Evolutionary conservation across 2,113 vertebrate species (phyloP), one percentile per base, ranked within the genome.

Genomic region (Progne subis): DNA sequence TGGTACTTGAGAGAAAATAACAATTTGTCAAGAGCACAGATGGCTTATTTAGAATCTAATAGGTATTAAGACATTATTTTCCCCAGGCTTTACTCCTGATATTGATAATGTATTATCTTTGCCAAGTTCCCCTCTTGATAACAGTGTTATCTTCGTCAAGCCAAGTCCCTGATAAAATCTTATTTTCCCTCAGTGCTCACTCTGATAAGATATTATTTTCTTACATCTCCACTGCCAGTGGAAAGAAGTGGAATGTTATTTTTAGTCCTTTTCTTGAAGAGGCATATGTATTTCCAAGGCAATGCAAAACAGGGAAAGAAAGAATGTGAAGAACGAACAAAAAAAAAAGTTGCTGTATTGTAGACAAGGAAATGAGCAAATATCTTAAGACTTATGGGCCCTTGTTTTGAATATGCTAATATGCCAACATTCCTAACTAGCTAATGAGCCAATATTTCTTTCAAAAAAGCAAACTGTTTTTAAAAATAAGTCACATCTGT

Each of bases 21-120:
- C 90, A 96, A 94, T 96, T 96, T 90, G 89, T 94, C 91, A 96
- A 88, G 72, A 90, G 82, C 70, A 83, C 95, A 95, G 91, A 94
- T 94, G 94, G 94, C 81, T 95, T 93, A 91, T 96, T 97, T 97
- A 95, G 90, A 96, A 82, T 88, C 83, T 97, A 96, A 96, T 96
- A 96, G 93, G 80, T 95, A 97, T 98, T 95, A 97, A 94, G 90
- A 88, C 65, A 77, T 65, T 96, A 86, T 97, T 98, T 97, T 93
- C 92, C 87, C 92, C 85, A 94, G 92, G 91, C 90, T 83, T 98
- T 94, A 57, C 79, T 97, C 78, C 94, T 95, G 95, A 91, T 97
- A 94, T 94, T 71, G 92, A 95, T 96, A 96, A 97, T 7, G 16
- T 87, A 44, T 96, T 97, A 95, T 97, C 97, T 97, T 96, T 97